These are phyloP conservation scores for Microtus ochrogaster DNA, from an alignment of 2,113 vertebrate species.

Conservation along the genomic window DNA sequence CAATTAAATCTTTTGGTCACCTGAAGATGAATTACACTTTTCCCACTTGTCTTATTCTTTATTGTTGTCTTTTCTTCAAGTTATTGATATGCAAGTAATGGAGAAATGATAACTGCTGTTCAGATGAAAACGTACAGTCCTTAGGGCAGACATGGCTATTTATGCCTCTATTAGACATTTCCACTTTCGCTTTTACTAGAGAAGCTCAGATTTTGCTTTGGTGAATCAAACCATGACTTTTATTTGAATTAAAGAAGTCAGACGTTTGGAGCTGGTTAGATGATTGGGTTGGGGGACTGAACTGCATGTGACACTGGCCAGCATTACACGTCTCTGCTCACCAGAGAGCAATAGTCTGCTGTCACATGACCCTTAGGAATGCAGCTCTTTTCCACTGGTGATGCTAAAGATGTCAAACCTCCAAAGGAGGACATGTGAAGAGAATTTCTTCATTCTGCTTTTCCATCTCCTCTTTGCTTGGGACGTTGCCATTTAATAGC, in stretches of 20 bases:
- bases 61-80: not conserved
- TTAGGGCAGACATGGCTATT: not conserved
- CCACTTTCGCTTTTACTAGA: not conserved
- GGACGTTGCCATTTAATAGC: not conserved
- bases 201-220: constrained; percentile 7
- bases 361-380: not conserved
- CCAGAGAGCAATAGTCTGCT: not conserved
- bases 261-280: not conserved
- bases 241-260: not conserved
- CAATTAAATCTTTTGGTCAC: not conserved
- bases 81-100: not conserved
- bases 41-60: not conserved
- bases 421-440: not conserved
- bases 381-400: not conserved
- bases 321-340: not conserved
- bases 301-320: not conserved
- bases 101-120: not conserved
- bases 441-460: not conserved
- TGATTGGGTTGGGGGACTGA: not conserved
- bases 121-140: not conserved
- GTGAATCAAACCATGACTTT: not conserved
- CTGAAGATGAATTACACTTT: not conserved
- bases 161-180: not conserved
- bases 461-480: not conserved
- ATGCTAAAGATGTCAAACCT: not conserved